Evolutionary conservation across 2,888 invertebrate species (phyloP).

Genomic region (Apamea crenata): DNA sequence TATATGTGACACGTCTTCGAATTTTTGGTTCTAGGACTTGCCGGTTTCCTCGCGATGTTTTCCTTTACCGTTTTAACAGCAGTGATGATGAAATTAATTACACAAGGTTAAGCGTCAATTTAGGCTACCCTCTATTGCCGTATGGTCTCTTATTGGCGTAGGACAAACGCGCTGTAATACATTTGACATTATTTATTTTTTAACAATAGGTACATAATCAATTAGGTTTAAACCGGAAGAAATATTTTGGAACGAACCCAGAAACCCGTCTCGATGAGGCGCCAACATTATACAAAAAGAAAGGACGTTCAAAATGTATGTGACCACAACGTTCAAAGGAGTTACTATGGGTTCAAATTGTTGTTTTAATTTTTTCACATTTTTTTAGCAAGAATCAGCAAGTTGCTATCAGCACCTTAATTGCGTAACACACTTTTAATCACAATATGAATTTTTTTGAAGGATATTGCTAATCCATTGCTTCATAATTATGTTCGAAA

Average conservation of each 20-base stretch:
- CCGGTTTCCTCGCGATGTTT: no score
- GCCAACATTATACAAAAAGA: constrained; percentile 48
- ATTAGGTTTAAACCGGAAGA: constrained; percentile 29
- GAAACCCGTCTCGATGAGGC: constrained; percentile 25
- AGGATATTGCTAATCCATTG: background rate
- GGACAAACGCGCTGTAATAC: background rate
- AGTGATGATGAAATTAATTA: no score
- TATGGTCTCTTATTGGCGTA: background rate
- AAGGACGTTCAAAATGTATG: constrained; percentile 35
- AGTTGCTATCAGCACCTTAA: background rate
- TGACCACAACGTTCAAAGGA: constrained; percentile 26
- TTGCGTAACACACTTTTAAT: no score
- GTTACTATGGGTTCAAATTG: constrained; percentile 19
- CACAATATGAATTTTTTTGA: background rate
- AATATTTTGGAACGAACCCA: constrained; percentile 52
- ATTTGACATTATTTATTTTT: background rate
- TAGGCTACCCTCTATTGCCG: background rate
- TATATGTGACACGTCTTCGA: no score
- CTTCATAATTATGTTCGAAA: no score
- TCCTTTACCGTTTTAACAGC: no score
- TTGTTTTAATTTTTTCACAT: background rate
- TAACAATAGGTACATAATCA: constrained; percentile 8
- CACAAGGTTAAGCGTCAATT: no score
- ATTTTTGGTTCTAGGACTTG: no score
- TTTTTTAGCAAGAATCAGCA: background rate